Base-by-base conservation (phyloP, 1,140 invertebrate genomes). In the Pseudomyrmex gracilis region DNA sequence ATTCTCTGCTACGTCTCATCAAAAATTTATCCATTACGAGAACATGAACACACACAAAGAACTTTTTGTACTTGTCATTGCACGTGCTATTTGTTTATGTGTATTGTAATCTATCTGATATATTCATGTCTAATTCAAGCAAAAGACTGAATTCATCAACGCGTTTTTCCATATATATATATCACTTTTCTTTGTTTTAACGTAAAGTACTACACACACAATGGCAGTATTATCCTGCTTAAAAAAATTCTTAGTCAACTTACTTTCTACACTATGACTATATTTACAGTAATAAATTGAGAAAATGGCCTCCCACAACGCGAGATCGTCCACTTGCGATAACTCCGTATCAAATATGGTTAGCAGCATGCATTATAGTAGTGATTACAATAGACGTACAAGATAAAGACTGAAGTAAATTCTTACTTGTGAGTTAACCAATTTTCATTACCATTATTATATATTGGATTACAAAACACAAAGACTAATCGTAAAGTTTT, bases 221-320 rank as follows among this genome's bases (percentile, higher is more conserved):
- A 93, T 91, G 92, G 92, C 92, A 94, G 91, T 93, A 93, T 93
- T 91, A 92, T 92, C 91, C 93, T 90, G 91, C 90, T 90, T 89
- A 89, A 91, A 90, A 34, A 34, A 90, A 92, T 89, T 91, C 67
- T 91, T 92, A 91, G 57, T 84, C 83, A 76, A 91, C 84, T 76
- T 77, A 77, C 24, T 80, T 43, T 92, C 91, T 92, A 89, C 84
- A 85, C 57, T 34, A 73, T 90, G 85, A 92, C 86, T 92, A 89
- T 92, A 93, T 92, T 90, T 93, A 93, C 91, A 92, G 90, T 82
- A 90, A 92, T 92, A 88, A 82, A 77, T 85, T 80, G 60, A 89
- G 87, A 90, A 87, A 92, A 92, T 91, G 91, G 89, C 89, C 85
- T 89, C 91, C 85, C 91, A 93, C 7, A 34, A 34, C 34, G 89